Conservation (phyloP, 2,113 vertebrate species). For the Benitochromis conjunctus region DNA sequence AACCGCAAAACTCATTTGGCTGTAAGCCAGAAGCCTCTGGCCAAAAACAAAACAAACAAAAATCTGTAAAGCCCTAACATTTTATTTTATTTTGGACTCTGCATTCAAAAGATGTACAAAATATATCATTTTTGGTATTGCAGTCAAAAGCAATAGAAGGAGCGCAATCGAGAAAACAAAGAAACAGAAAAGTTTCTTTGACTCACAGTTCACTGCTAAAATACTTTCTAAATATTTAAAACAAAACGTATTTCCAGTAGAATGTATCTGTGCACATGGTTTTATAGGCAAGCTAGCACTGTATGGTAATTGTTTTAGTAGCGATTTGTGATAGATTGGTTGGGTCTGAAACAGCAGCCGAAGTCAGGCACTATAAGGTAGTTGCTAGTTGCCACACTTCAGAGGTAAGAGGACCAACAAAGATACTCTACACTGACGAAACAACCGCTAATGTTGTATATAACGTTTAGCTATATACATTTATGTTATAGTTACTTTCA, state of each 20-base stretch:
- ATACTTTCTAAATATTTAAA: neutral
- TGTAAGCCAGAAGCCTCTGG: neutral
- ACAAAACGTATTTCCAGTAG: accelerated
- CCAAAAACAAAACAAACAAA: neutral
- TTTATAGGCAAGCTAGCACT: neutral
- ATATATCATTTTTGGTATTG: accelerated
- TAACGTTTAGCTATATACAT: neutral
- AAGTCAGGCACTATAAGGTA: neutral
- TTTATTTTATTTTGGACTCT: neutral
- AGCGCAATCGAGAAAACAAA: neutral
- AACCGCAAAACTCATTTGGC: neutral
- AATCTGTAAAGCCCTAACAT: neutral
- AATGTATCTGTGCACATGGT: neutral
- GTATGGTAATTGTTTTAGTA: neutral
- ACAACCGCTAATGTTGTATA: accelerated
- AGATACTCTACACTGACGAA: accelerated
- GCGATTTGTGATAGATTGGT: neutral
- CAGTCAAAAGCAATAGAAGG: conserved; percentile 59
- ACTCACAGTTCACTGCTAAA: neutral
- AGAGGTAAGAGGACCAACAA: conserved; percentile 30
- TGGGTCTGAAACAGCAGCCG: neutral
- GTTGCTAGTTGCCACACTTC: neutral
- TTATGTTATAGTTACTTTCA: accelerated
- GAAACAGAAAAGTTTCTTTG: neutral
- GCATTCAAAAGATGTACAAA: neutral